Evolutionary conservation across 2,797 vertebrate genomes (phyloP), one percentile per base, ranked within the genome.

Genomic region (Selene dorsalis): DNA sequence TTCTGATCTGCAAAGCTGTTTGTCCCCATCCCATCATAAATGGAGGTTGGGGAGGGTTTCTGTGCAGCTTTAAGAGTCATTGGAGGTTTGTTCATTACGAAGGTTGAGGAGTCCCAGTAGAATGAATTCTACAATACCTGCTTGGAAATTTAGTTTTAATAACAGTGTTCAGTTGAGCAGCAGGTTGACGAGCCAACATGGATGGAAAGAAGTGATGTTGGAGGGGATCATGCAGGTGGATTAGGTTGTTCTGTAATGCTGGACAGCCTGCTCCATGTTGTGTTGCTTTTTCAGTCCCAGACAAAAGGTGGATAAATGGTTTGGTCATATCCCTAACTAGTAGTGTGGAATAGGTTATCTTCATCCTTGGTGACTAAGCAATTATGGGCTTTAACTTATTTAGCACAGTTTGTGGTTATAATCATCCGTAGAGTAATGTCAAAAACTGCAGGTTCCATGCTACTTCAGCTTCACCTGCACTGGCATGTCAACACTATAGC

Each of bases 331-430:
- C 66, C 56, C 28, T 41, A 11, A 70, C 14, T 18, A 12, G 24
- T 24, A 53, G 13, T 50, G 2, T 39, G 22, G 12, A 28, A 58
- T 3, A 24, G 22, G 22, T 24, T 26, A 24, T 53, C 2, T 1
- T 53, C 50, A 53, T 24, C 11, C 22, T 14, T 1, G 18, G 17
- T 20, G 45, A 47, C 45, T 47, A 3, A 7, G 38, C 3, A 26
- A 24, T 6, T 48, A 17, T 0, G 35, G 56, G 53, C 64, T 80
- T 3, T 75, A 61, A 75, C 38, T 83, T 84, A 84, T 69, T 79
- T 61, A 82, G 24, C 12, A 76, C 30, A 30, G 18, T 47, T 65
- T 39, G 14, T 16, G 3, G 22, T 41, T 41, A 41, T 9, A 1
- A 24, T 69, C 2, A 12, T 38, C 20, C 38, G n/a, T 24, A 62